Percentiles rank a stretch among this genome's conserved stretches.
phyloP scores from a whole-genome alignment of 1,140 invertebrate species.

The Drosophila grimshawi region DNA sequence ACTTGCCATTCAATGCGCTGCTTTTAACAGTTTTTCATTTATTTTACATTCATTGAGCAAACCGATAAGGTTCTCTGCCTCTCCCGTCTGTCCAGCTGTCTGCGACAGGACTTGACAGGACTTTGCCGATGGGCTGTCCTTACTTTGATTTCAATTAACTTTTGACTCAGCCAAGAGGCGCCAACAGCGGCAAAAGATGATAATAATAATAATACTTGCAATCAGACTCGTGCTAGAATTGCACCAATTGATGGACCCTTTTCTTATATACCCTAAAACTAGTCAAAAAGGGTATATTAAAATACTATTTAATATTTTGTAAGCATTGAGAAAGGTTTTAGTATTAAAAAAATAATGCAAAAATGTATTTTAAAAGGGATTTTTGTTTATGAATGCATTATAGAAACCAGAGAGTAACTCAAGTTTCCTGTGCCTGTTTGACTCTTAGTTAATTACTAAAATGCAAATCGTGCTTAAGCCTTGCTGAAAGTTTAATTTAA shows the following conservation, averaged over 20 bases:
- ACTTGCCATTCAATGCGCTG: constrained; percentile 75
- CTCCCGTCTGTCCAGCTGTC: constrained; percentile 9
- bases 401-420: no score
- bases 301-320: background rate
- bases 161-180: constrained; percentile 67
- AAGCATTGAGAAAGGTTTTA: constrained; percentile 15
- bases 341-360: no score
- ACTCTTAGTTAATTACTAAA: no score
- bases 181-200: constrained; percentile 52
- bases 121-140: constrained; percentile 55
- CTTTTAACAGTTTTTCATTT: constrained; percentile 78
- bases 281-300: no score
- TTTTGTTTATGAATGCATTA: no score
- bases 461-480: no score
- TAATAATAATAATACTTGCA: constrained; percentile 78
- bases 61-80: constrained; percentile 61
- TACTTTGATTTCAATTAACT: constrained; percentile 83
- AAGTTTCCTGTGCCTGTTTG: no score
- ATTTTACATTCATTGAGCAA: constrained; percentile 76
- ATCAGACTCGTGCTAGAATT: constrained; percentile 62
- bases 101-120: constrained; percentile 16
- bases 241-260: constrained; percentile 32
- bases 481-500: no score
- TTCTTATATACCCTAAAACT: background rate
- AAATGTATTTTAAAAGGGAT: no score